Evolutionary conservation across 2,888 invertebrate genomes (phyloP).

Genomic region (Gerosis bhagava): DNA sequence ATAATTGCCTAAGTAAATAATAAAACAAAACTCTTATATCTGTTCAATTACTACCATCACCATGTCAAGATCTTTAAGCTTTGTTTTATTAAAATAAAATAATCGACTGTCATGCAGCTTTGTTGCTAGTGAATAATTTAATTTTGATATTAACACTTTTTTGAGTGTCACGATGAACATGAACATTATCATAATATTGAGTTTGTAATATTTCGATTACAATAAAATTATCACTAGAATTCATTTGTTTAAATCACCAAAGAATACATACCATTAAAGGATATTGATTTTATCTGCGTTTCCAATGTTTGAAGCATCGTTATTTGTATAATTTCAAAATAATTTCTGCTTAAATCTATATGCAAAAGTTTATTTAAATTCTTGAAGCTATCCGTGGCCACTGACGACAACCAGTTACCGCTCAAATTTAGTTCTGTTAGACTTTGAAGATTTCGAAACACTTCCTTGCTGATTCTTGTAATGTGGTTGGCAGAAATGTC

Average conservation of each 20-base stretch:
- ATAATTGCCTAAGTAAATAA: too few relatives aligned
- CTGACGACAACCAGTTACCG: conserved; percentile 91
- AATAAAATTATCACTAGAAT: too few relatives aligned
- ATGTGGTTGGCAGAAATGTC: conserved; percentile 94
- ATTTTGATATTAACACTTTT: too few relatives aligned
- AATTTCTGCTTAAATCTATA: conserved; percentile 92
- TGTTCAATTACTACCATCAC: too few relatives aligned
- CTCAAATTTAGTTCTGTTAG: conserved; percentile 90
- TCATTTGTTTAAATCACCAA: too few relatives aligned
- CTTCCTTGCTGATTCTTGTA: conserved; percentile 87
- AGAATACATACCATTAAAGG: conserved; percentile 88
- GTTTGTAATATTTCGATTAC: too few relatives aligned
- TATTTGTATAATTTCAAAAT: conserved; percentile 90
- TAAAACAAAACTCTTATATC: too few relatives aligned
- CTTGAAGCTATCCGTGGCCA: conserved; percentile 90
- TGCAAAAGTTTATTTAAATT: conserved; percentile 88
- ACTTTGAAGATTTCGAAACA: conserved; percentile 89
- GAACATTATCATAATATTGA: too few relatives aligned
- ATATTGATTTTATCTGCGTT: conserved; percentile 89
- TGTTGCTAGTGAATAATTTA: too few relatives aligned
- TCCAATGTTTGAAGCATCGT: conserved; percentile 90
- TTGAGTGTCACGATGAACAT: too few relatives aligned
- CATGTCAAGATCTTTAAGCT: conserved; percentile 1
- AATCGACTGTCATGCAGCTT: conserved; percentile 5
- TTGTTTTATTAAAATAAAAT: conserved; percentile 3